These are phyloP conservation scores for Synanthedon vespiformis DNA, from an alignment of 2,888 invertebrate genomes.

Conservation along the genomic window DNA sequence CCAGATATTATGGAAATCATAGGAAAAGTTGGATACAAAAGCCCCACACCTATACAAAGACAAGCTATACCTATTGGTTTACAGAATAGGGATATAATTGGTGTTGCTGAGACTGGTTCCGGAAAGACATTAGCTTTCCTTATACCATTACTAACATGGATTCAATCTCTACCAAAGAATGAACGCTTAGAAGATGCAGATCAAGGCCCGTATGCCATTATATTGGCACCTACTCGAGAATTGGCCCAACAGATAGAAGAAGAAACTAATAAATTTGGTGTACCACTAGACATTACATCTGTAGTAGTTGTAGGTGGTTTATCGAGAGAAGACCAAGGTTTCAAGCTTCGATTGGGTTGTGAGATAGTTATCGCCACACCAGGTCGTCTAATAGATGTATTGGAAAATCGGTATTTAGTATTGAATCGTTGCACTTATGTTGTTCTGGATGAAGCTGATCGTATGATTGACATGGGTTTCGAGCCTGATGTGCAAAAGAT, in stretches of 20 bases:
- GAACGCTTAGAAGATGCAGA: slow-evolving; percentile 91
- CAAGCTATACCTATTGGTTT: slow-evolving; percentile 99
- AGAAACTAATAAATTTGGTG: slow-evolving; percentile 97
- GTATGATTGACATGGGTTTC: slow-evolving; percentile 99
- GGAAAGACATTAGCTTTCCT: slow-evolving; percentile 99
- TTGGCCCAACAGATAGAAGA: slow-evolving; percentile 99
- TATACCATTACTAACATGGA: slow-evolving; percentile 97
- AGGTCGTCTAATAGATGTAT: slow-evolving; percentile 97
- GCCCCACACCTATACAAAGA: slow-evolving; percentile 98
- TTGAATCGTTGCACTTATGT: slow-evolving; percentile 98
- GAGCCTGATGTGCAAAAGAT: slow-evolving; percentile 99
- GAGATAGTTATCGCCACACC: slow-evolving; percentile 99
- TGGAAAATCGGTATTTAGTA: slow-evolving; percentile 97
- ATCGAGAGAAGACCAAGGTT: slow-evolving; percentile 98
- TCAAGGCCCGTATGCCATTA: slow-evolving; percentile 98
- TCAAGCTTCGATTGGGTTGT: slow-evolving; percentile 94
- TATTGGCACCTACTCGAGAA: slow-evolving; percentile 99
- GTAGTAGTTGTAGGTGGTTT: slow-evolving; percentile 98
- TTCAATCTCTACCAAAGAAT: slow-evolving; percentile 96
- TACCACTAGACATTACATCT: slow-evolving; percentile 90
- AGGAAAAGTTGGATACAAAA: slow-evolving; percentile 94
- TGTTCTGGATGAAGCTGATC: slow-evolving; percentile 95
- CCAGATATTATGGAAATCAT: slow-evolving; percentile 94
- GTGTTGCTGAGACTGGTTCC: slow-evolving; percentile 98
- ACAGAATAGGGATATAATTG: slow-evolving; percentile 96